These are phyloP conservation scores for Acholoe squamosa DNA, from an alignment of 2,888 invertebrate species.

Conservation along the genomic window DNA sequence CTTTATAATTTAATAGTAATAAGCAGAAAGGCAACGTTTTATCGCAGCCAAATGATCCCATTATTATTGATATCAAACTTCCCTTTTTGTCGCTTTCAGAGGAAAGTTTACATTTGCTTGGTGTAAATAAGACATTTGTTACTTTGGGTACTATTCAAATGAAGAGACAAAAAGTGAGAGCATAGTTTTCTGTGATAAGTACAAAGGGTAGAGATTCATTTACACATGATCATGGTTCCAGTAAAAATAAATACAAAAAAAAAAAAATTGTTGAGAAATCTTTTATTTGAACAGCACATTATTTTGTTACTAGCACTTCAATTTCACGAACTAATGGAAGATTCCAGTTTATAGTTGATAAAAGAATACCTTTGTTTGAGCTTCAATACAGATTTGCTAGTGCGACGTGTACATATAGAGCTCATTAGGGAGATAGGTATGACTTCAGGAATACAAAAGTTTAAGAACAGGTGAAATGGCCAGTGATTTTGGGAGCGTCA, in stretches of 20 bases:
- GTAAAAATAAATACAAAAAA: too few species aligned
- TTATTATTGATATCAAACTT: too few species aligned
- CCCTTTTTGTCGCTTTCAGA: too few species aligned
- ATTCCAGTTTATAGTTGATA: neutral
- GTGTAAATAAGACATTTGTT: too few species aligned
- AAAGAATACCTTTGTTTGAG: neutral
- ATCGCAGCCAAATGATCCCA: too few species aligned
- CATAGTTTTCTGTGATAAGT: constrained; percentile 27
- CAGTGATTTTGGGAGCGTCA: neutral
- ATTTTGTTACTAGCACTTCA: constrained; percentile 26
- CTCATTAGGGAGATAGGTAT: constrained; percentile 36
- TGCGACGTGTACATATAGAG: constrained; percentile 11
- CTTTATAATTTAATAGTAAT: too few species aligned
- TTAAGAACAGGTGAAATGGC: neutral
- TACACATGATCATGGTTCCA: constrained; percentile 23
- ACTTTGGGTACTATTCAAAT: too few species aligned
- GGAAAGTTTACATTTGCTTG: too few species aligned
- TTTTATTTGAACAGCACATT: neutral
- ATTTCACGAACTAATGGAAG: neutral
- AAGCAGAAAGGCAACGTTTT: too few species aligned
- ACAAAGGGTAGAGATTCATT: neutral
- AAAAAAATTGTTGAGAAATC: neutral
- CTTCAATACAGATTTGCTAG: neutral
- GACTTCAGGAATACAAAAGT: constrained; percentile 11
- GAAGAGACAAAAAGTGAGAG: neutral